Evolutionary conservation across 2,888 invertebrate species (phyloP).

Genomic region (Syritta pipiens): DNA sequence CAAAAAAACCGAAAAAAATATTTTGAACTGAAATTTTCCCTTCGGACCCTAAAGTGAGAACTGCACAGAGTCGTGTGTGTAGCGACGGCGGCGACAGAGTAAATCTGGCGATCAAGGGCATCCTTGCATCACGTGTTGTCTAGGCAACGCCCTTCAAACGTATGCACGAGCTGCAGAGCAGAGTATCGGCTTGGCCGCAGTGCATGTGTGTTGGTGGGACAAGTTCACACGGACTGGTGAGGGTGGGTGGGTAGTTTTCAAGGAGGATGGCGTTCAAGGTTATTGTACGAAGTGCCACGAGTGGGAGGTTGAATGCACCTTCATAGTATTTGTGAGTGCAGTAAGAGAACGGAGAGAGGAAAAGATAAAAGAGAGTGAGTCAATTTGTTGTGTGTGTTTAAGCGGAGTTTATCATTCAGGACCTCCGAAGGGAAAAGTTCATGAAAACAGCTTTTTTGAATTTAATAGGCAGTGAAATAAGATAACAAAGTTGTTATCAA

Average conservation of each 20-base stretch:
- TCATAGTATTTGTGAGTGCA: conserved; percentile 58
- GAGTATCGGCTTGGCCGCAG: conserved; percentile 17
- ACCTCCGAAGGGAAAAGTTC: conserved; percentile 10
- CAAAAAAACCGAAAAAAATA: too few species aligned
- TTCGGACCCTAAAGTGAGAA: not conserved
- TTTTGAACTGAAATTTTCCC: too few species aligned
- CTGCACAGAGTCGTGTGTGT: not conserved
- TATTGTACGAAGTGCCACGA: conserved; percentile 54
- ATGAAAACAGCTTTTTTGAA: not conserved
- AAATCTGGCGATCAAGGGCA: conserved; percentile 51
- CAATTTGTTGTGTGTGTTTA: not conserved
- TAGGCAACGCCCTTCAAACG: conserved; percentile 70
- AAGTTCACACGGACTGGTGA: conserved; percentile 37
- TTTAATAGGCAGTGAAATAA: not conserved
- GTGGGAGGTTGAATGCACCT: conserved; percentile 62
- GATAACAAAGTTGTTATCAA: conserved; percentile 25
- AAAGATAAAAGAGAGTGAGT: conserved; percentile 3
- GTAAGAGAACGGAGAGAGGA: conserved; percentile 7
- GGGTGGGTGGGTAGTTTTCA: conserved; percentile 6
- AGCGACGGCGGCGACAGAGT: not conserved
- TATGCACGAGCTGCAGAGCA: conserved; percentile 18
- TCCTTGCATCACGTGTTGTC: conserved; percentile 67
- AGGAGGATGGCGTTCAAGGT: conserved; percentile 57
- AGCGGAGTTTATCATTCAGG: not conserved
- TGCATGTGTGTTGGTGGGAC: conserved; percentile 28